Percentiles rank a stretch among this genome's conserved stretches.
Conservation (phyloP, 2,797 vertebrate genomes). For the Lagocephalus sceleratus region DNA sequence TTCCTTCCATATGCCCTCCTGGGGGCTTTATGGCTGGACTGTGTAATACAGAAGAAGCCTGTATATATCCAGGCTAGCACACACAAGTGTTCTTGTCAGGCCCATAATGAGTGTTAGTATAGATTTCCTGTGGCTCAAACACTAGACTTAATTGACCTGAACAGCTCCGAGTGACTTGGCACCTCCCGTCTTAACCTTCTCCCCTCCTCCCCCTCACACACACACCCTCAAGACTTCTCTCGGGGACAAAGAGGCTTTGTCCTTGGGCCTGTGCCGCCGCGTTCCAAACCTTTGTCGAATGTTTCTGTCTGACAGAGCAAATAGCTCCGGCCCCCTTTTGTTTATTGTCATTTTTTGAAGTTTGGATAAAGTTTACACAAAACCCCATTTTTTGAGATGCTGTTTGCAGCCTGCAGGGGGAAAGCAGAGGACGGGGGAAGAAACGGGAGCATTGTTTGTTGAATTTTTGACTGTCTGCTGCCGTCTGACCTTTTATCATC, state of each 20-base stretch:
- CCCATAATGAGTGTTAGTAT: slow-evolving; percentile 78
- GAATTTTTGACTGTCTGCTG: slow-evolving; percentile 58
- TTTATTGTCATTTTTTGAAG: slow-evolving; percentile 73
- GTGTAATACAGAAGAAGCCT: slow-evolving; percentile 57
- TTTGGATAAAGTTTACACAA: slow-evolving; percentile 77
- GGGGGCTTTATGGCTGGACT: slow-evolving; percentile 47
- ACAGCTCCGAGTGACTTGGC: slow-evolving; percentile 80
- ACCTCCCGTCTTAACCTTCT: slow-evolving; percentile 64
- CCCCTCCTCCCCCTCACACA: slow-evolving; percentile 16
- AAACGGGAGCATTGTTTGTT: slow-evolving; percentile 55
- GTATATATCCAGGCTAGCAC: slow-evolving; percentile 65
- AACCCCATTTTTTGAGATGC: slow-evolving; percentile 64
- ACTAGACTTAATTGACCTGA: slow-evolving; percentile 82
- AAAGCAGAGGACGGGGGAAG: slow-evolving; percentile 30
- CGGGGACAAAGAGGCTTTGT: slow-evolving; percentile 77
- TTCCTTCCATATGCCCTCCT: slow-evolving; percentile 71
- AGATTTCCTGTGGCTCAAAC: slow-evolving; percentile 79
- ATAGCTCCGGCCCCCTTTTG: slow-evolving; percentile 74
- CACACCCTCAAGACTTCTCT: slow-evolving; percentile 55
- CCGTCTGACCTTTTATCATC: slow-evolving; percentile 60
- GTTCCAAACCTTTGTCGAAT: slow-evolving; percentile 77
- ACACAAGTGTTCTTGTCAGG: slow-evolving; percentile 71
- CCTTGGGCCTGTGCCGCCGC: slow-evolving; percentile 56
- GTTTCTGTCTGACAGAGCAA: slow-evolving; percentile 77
- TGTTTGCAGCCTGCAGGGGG: slow-evolving; percentile 55